A percentile compares a stretch with the other conserved stretches of the same genome.
Conservation (phyloP, 1,140 invertebrate genomes). For the Drosophila quadrilineata region DNA sequence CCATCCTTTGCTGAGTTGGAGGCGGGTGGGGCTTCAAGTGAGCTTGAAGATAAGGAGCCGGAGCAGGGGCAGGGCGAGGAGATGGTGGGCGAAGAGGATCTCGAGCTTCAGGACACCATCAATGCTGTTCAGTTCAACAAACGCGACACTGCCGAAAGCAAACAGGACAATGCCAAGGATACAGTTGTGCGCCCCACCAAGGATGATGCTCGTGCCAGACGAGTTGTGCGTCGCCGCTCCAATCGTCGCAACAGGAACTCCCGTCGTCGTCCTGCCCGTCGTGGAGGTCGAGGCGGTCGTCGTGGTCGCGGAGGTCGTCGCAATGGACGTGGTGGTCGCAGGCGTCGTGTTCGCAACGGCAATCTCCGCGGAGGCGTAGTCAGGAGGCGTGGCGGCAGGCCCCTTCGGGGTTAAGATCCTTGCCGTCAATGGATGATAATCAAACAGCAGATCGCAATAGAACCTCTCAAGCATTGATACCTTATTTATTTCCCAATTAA, state of each 20-base stretch:
- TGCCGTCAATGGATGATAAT: no score
- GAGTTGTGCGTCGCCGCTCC: slow-evolving; percentile 42
- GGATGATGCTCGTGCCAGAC: slow-evolving; percentile 57
- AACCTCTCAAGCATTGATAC: slow-evolving; percentile 2
- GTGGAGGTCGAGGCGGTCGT: slow-evolving; percentile 12
- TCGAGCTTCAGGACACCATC: neutral
- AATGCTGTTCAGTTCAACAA: neutral
- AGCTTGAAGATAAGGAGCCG: slow-evolving; percentile 6
- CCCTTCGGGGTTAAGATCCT: slow-evolving; percentile 34
- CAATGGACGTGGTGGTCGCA: slow-evolving; percentile 15
- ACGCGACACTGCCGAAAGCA: slow-evolving; percentile 20
- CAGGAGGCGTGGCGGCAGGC: slow-evolving; percentile 40
- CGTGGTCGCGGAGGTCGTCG: slow-evolving; percentile 19
- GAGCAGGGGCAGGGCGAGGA: slow-evolving; percentile 4
- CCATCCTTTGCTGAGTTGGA: no score
- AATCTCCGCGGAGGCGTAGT: slow-evolving; percentile 29
- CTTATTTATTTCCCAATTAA: no score
- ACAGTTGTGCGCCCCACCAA: slow-evolving; percentile 37
- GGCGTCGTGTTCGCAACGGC: slow-evolving; percentile 33
- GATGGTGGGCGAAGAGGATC: slow-evolving; percentile 2
- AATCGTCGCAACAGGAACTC: slow-evolving; percentile 8
- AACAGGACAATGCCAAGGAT: slow-evolving; percentile 16
- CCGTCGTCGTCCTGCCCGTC: slow-evolving; percentile 36
- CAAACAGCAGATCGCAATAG: no score
- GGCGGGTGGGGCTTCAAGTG: slow-evolving; percentile 3